These are phyloP conservation scores for Erythrocebus patas DNA, from an alignment of 2,113 vertebrate genomes.

Conservation along the genomic window DNA sequence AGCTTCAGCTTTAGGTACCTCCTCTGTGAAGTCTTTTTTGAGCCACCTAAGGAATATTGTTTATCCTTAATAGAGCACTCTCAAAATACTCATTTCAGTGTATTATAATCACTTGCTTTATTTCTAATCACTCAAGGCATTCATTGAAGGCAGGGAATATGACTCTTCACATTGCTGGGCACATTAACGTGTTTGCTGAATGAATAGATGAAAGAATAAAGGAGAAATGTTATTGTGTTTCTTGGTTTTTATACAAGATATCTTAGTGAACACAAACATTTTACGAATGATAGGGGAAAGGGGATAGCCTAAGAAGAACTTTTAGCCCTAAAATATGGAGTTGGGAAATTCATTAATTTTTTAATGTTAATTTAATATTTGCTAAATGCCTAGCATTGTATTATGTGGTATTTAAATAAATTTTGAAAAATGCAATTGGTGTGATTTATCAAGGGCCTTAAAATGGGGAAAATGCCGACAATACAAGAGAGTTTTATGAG, in stretches of 20 bases:
- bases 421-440: neutral
- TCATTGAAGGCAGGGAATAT: neutral
- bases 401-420: neutral
- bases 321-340: neutral
- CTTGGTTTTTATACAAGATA: neutral
- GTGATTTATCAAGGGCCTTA: neutral
- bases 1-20: neutral
- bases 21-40: neutral
- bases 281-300: neutral
- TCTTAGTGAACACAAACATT: neutral
- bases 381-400: neutral
- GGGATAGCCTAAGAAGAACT: neutral
- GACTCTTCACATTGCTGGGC: neutral
- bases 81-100: neutral
- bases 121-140: neutral
- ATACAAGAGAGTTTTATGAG: neutral
- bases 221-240: neutral
- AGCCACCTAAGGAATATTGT: neutral
- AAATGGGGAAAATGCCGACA: neutral
- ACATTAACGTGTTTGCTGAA: neutral
- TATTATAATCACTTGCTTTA: neutral
- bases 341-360: neutral
- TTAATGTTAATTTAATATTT: constrained; percentile 32
- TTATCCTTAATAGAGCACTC: neutral
- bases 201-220: neutral